Base-by-base conservation (phyloP, 2,888 invertebrate species). In the Zhengitettix transpicula region DNA sequence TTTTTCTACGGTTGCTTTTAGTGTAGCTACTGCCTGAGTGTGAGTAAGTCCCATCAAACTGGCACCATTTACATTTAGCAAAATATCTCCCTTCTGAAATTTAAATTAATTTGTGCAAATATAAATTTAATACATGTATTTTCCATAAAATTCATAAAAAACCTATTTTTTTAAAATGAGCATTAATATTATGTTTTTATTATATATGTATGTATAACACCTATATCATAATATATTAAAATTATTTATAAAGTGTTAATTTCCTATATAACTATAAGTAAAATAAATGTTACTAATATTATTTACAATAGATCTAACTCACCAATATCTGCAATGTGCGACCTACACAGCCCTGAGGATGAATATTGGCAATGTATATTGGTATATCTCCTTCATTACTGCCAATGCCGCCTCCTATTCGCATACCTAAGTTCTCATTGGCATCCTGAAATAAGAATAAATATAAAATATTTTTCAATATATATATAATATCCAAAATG, bases 321-420 rank as follows among this genome's bases (percentile, higher is more conserved):
- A 74, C 75, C 71, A 72, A 72, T 17, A 75, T 67, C 59, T 72
- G 71, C 53, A 69, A 69, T 15, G 70, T 69, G 62, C 70, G 68
- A 16, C 73, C 74, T 11, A 75, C 68, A 64, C 73, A 74, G 16
- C 75, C 75, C 16, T 71, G 69, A 14, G 70, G 69, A 62, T 74
- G 73, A 57, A 76, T 71, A 64, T 75, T 75, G 40, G 75, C 73
- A 58, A 76, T 71, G 66, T 75, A 76, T 52, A 76, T 72, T 28
- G 76, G 75, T 11, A 73, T 74, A 65, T 75, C 74, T 10, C 75
- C 75, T 60, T 74, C 68, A 54, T 72, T 73, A 65, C 72, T 73
- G 51, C 68, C 68, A 42, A 73, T 61, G 5, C 75, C 76, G 15
- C 76, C 75, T 14, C 75, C 75, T 55, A 76, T 73, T 62, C 75